Percentiles rank a stretch among this genome's conserved stretches.
Conservation (phyloP, 2,113 vertebrate species). For the Rafetus swinhoei region DNA sequence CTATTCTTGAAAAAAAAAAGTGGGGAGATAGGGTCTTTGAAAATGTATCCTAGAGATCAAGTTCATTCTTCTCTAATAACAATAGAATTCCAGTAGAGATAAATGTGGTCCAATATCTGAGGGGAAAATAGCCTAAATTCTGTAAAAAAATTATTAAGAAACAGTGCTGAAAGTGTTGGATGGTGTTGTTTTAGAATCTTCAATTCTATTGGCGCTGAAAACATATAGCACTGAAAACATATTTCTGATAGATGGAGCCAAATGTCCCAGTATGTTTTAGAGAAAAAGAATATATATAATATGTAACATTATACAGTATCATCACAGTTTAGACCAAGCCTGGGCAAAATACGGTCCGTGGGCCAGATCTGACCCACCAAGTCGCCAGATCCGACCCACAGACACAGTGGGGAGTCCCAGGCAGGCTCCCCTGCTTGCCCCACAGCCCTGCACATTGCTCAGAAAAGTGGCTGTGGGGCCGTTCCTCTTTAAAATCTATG, state of each 20-base stretch:
- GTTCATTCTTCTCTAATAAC: accelerated
- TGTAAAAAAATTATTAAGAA: neutral
- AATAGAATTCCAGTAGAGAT: neutral
- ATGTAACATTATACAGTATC: neutral
- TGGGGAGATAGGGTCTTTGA: neutral
- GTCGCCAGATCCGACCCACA: too few relatives aligned
- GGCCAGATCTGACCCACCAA: too few relatives aligned
- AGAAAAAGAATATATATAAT: neutral
- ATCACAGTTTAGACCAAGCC: neutral
- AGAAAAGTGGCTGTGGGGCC: too few relatives aligned
- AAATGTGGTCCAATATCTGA: neutral
- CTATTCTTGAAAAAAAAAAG: neutral
- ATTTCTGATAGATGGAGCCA: accelerated
- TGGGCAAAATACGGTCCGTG: too few relatives aligned
- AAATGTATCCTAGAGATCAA: neutral
- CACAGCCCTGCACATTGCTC: too few relatives aligned
- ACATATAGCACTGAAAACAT: accelerated
- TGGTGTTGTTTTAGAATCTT: neutral
- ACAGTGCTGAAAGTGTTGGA: accelerated
- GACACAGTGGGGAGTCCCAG: too few relatives aligned
- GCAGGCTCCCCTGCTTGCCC: too few relatives aligned
- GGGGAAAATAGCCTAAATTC: neutral
- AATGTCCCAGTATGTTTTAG: accelerated
- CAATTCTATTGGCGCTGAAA: neutral
- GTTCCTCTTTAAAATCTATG: too few relatives aligned